Percentiles rank a stretch among this genome's conserved stretches.
Evolutionary conservation across 2,888 invertebrate species (phyloP).

Genomic region (Philereme vetulata): DNA sequence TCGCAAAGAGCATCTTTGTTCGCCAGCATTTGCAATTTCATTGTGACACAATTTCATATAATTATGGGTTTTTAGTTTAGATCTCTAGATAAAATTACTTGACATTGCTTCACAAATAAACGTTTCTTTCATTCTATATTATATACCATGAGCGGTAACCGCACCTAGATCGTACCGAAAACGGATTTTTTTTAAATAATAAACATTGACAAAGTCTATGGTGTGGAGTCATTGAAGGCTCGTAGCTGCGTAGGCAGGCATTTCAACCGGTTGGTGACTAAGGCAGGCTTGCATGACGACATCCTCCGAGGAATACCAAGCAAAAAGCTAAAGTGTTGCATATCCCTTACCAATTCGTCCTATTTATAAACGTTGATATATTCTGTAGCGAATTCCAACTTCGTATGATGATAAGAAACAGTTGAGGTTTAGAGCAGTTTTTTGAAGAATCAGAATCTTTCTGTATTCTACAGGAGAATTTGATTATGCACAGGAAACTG

Average conservation of each 20-base stretch:
- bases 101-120: no score
- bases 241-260: constrained; percentile 8
- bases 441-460: no score
- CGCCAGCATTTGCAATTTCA: not conserved
- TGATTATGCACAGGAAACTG: no score
- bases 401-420: no score
- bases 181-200: not conserved
- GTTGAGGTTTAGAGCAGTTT: no score
- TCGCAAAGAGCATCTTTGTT: not conserved
- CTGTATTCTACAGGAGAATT: no score
- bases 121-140: no score
- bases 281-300: constrained; percentile 11
- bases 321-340: constrained; percentile 2
- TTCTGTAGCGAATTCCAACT: no score
- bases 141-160: no score
- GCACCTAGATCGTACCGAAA: no score
- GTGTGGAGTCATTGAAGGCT: not conserved
- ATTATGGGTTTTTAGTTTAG: not conserved
- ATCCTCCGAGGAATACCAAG: constrained; percentile 10
- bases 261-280: constrained; percentile 17
- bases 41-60: constrained; percentile 1
- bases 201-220: no score
- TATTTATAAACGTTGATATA: not conserved
- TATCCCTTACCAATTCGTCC: not conserved
- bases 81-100: not conserved